These are phyloP conservation scores for Caenorhabditis briggsae DNA, from an alignment of 1,140 invertebrate genomes.

Conservation along the genomic window DNA sequence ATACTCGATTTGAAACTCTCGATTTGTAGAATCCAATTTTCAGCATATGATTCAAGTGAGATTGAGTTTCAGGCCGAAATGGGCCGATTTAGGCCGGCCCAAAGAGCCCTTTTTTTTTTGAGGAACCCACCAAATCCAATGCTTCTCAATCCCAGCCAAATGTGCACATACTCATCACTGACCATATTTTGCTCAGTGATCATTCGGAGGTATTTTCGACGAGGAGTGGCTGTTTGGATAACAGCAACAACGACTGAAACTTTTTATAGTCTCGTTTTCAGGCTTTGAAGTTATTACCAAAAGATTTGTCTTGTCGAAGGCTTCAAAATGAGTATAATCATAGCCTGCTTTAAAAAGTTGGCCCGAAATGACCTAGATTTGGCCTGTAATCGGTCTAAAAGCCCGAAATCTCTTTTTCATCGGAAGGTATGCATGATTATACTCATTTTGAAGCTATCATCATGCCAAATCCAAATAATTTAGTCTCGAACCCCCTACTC, in stretches of 20 bases:
- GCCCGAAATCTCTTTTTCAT: no score
- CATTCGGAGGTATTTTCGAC: conserved; percentile 34
- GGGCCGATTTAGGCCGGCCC: neutral
- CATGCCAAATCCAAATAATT: neutral
- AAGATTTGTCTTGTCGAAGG: no score
- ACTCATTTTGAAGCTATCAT: neutral
- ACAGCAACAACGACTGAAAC: neutral
- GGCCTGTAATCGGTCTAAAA: no score
- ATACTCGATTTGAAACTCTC: no score
- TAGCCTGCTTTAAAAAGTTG: no score
- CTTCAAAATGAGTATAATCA: no score
- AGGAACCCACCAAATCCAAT: conserved; percentile 26
- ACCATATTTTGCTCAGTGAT: conserved; percentile 25
- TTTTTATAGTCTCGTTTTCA: no score
- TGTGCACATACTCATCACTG: conserved; percentile 30
- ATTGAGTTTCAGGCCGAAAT: neutral
- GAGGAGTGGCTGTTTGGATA: neutral
- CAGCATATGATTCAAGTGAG: no score
- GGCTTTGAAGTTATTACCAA: no score
- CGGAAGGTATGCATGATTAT: no score
- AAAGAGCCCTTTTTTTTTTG: neutral
- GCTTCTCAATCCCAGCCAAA: conserved; percentile 21
- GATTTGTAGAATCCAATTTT: no score
- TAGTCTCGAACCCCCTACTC: neutral
- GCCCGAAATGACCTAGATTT: no score